phyloP scores from a whole-genome alignment of 2,888 invertebrate genomes.

The Kuschelorhynchus macadamiae region DNA sequence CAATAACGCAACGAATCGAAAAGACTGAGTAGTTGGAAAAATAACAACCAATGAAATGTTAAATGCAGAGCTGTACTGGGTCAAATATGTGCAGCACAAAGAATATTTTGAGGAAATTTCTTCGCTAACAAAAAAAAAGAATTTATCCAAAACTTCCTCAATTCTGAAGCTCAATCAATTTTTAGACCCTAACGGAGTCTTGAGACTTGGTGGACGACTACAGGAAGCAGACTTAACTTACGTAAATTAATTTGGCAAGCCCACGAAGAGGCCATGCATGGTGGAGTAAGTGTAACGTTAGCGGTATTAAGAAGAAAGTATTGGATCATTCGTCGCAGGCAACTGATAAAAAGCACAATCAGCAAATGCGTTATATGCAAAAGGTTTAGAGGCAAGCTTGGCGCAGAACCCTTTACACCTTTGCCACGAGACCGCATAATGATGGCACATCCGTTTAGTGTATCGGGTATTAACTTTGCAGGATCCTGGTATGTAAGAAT shows the following conservation, averaged over 20 bases:
- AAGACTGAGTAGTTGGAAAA: not conserved
- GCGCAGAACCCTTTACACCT: no score
- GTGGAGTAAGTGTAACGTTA: constrained; percentile 10
- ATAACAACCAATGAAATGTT: not conserved
- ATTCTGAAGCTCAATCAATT: no score
- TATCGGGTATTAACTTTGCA: not conserved
- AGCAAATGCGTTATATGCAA: not conserved
- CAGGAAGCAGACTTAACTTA: constrained; percentile 8
- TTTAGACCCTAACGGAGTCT: no score
- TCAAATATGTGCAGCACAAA: no score
- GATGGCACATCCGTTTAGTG: not conserved
- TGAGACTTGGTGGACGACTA: not conserved
- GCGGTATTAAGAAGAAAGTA: constrained; percentile 3
- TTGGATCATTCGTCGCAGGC: not conserved
- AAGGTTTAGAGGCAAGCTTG: not conserved
- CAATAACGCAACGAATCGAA: constrained; percentile 2
- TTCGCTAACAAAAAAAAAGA: not conserved
- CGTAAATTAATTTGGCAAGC: not conserved
- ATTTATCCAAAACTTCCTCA: not conserved
- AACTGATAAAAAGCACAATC: not conserved
- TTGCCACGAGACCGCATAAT: no score
- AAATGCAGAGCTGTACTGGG: no score
- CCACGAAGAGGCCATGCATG: not conserved
- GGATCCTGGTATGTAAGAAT: not conserved
- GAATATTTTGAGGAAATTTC: not conserved